Evolutionary conservation across 2,797 vertebrate species (phyloP).

Genomic region (Melopsittacus undulatus): DNA sequence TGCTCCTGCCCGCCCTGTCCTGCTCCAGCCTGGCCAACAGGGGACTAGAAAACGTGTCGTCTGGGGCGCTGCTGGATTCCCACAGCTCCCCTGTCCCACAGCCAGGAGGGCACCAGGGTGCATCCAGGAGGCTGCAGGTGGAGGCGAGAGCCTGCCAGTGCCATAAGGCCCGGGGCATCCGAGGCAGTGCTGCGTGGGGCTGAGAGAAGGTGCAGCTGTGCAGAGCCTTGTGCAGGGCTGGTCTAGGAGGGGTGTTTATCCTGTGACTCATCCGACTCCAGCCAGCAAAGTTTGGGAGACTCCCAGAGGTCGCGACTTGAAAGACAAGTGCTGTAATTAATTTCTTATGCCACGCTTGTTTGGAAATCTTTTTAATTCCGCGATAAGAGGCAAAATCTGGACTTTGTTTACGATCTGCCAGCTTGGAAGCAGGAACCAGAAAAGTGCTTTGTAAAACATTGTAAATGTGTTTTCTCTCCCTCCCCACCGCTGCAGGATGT

Average conservation of each 20-base stretch:
- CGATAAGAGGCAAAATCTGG: conserved; percentile 41
- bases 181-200: neutral
- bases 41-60: neutral
- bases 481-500: neutral
- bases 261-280: conserved; percentile 28
- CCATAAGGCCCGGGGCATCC: neutral
- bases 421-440: conserved; percentile 23
- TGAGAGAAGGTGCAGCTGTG: neutral
- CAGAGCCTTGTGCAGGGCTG: neutral
- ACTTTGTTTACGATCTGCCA: neutral
- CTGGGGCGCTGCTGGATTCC: neutral
- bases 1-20: neutral
- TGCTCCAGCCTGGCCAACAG: neutral
- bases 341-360: conserved; percentile 25
- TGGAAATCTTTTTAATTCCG: conserved; percentile 22
- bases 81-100: neutral
- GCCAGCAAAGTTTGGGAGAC: conserved; percentile 12
- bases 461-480: neutral
- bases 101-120: neutral
- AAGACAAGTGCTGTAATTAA: conserved; percentile 46
- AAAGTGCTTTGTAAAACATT: conserved; percentile 32
- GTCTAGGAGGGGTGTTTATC: neutral
- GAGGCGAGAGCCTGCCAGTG: neutral
- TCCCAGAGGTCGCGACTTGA: conserved; percentile 45
- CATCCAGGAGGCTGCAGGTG: neutral